Conservation (phyloP, 92 coral and sea anemone genomes). For the Metridium senile region DNA sequence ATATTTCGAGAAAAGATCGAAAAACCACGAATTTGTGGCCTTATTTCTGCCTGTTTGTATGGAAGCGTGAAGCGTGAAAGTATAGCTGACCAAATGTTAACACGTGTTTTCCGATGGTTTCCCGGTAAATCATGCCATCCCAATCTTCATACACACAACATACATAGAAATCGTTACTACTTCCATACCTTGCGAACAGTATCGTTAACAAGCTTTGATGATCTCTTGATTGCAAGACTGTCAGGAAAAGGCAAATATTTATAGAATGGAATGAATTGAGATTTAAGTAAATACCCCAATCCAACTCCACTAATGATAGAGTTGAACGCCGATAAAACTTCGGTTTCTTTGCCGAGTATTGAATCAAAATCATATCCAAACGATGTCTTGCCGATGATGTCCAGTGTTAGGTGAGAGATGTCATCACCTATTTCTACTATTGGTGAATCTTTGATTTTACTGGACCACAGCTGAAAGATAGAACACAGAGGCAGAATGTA, state of each 20-base stretch:
- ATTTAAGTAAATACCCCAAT: constrained; percentile 26
- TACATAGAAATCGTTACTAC: no score
- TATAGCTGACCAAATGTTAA: no score
- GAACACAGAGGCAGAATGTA: no score
- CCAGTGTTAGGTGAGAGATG: constrained; percentile 64
- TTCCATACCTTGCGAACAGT: constrained; percentile 70
- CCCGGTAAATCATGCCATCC: no score
- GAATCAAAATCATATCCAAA: constrained; percentile 73
- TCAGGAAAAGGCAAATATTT: constrained; percentile 57
- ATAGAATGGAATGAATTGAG: constrained; percentile 58
- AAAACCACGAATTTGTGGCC: no score
- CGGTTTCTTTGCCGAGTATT: constrained; percentile 51
- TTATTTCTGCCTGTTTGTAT: no score
- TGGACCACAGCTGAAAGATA: constrained; percentile 32
- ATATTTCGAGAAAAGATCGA: no score
- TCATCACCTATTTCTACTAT: constrained; percentile 36
- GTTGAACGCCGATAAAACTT: constrained; percentile 52
- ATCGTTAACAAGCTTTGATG: constrained; percentile 39
- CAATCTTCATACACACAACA: no score
- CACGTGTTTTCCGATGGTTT: no score
- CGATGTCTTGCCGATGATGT: constrained; percentile 69
- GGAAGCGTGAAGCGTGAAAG: no score
- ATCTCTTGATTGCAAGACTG: constrained; percentile 34
- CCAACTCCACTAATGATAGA: constrained; percentile 35
- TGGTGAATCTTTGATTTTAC: constrained; percentile 24